Base-by-base conservation (phyloP, 2,888 invertebrate species). In the Lasioglossum leucozonium region DNA sequence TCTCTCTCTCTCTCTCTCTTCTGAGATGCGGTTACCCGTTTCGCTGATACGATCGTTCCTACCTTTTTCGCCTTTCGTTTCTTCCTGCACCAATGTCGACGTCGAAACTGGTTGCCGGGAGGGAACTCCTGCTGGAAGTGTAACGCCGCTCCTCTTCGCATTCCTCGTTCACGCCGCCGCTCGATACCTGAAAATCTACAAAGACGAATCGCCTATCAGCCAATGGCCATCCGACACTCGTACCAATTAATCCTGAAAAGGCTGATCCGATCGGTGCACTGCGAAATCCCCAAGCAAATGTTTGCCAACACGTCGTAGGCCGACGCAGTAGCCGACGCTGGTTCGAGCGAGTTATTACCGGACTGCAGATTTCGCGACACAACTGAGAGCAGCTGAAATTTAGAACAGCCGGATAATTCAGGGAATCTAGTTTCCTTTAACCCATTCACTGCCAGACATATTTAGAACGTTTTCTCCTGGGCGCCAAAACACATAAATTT, bases 41-140 rank as follows among this genome's bases (percentile, higher is more conserved):
- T 42, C 76, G 47, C 72, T 58, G 84, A 84, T 84, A 83, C 84
- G 77, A 84, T 84, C 84, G 84, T 83, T 78, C 84, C 74, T 84
- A 79, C 85, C 85, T 84, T 85, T 85, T 84, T 77, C 85, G 84
- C 74, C 65, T 40, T 69, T 69, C 40, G 84, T 78, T 78, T 83
- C 78, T 78, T 78, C 77, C 73, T 79, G 73, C 72, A 22, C 62
- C 62, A 62, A 62, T 62, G 58, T 22, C 69, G 77, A 82, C 74
- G n/a, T 51, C 67, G 69, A 58, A 67, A 26, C 84, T 42, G 69
- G 42, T 69, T 47, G 72, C 62, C 42, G 69, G 51, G 65, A 67
- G 83, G 77, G 72, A 82, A 82, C 77, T 55, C 44, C 37, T 37
- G n/a, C 8, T n/a, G 74, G 22, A 44, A 55, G 75, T 65, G 72